Percentiles rank a stretch among this genome's conserved stretches.
Conservation (phyloP, 2,797 vertebrate species). For the Silurus aristotelis region DNA sequence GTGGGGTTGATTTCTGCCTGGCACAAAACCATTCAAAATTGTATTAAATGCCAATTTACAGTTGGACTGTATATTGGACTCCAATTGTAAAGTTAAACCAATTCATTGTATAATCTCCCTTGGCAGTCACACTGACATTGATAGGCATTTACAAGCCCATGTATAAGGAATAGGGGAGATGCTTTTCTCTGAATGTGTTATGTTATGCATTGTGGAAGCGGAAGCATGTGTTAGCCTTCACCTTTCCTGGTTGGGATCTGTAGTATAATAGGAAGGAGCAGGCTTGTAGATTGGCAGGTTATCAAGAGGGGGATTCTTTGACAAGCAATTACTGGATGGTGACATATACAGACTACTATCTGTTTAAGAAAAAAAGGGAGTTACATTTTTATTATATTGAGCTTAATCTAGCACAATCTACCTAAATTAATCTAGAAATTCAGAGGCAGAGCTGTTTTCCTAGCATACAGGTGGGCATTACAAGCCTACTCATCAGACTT, state of each 20-base stretch:
- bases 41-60: too few species aligned
- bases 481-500: neutral
- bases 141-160: neutral
- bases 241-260: neutral
- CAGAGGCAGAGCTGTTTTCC: slow-evolving; percentile 1
- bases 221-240: neutral
- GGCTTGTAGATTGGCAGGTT: neutral
- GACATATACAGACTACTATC: neutral
- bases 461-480: neutral
- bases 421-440: neutral
- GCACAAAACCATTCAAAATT: neutral
- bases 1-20: neutral
- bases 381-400: neutral
- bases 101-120: neutral
- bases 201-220: neutral
- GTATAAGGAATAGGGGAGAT: neutral
- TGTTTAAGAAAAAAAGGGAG: neutral
- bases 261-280: neutral
- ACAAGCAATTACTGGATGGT: neutral
- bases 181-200: neutral
- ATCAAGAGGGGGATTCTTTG: neutral
- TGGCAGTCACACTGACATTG: neutral
- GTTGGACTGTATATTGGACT: neutral
- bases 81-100: too few species aligned
- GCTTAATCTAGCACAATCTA: neutral